Base-by-base conservation (phyloP, 1,140 invertebrate genomes). In the Brachionus plicatilis region DNA sequence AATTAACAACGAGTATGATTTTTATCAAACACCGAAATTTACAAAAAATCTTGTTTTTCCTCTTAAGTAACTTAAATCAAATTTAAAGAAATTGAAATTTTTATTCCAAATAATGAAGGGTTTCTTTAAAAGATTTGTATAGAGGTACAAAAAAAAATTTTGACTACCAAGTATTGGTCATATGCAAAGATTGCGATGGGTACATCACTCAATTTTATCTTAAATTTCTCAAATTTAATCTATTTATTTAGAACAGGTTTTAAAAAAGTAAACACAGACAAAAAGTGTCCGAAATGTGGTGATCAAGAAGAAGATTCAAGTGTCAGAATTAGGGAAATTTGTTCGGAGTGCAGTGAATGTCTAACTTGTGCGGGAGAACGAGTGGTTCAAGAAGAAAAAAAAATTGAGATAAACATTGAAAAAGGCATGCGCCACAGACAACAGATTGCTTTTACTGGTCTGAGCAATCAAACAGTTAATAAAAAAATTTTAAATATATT, bases 11-110 rank as follows among this genome's bases (percentile, higher is more conserved):
- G 41, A 41, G 12, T 20, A 41, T 41, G 20, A 41, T 41, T n/a
- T 20, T 20, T 72, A 72, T 43, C 68, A 72, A 41, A 12, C 12
- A n/a, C 1, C 14, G 43, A 72, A 72, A 24, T 72, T 20, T 43
- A 72, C 68, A 14, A 72, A 72, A 72, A 72, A 72, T 72, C 17
- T 72, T 43, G 68, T 72, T 72, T 72, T 72, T 72, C 37, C 68
- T 20, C 33, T 72, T 37, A 72, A 72, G 68, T 72, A 72, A 45
- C 9, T 72, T 20, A 20, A 20, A n/a, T 20, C 1, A 43, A 43
- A 43, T 17, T 9, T 37, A 37, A 37, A 37, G 5, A 37, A 6
- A 37, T 37, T 37, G 33, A 37, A 37, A 37, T 7, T 37, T 37
- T 37, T 37, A 37, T 37, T 37, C 33, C 33, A 37, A 37, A 43